Base-by-base conservation (phyloP, 2,113 vertebrate species). In the Verasper variegatus region DNA sequence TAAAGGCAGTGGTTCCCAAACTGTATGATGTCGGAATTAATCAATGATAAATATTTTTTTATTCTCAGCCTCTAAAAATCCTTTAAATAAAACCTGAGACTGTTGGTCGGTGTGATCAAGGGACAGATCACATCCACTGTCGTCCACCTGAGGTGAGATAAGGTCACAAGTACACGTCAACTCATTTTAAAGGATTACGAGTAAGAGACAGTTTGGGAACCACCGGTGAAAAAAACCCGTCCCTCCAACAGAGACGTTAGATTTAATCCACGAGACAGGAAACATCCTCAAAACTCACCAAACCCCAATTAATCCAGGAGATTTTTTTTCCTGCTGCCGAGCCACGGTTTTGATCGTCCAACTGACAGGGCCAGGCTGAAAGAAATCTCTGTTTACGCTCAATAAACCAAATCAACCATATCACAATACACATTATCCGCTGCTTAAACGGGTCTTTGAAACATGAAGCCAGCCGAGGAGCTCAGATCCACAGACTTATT, bases 371-470 rank as follows among this genome's bases (percentile, higher is more conserved):
- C 9, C 11, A 42, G 20, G 24, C 12, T 26, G 61, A 47, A 10
- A 42, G 26, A 45, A 52, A 55, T 75, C 13, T 37, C 5, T 47
- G 5, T 54, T n/a, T 3, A n/a, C 7, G 5, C 56, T 60, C 12
- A 42, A 75, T 76, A 24, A n/a, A 56, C 2, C 9, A 58, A n/a
- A 23, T 68, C 31, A 57, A 1, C 6, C 7, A 4, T 55, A 76
- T 80, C 51, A 65, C 51, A 21, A n/a, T 55, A 57, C 40, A 62
- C 56, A 27, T 70, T 40, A 77, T 40, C 14, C 37, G 21, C 58
- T 27, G 37, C 47, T 58, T 54, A 17, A 51, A 6, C 1, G 18
- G 18, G 17, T 51, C 47, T 17, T 51, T 51, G 6, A 65, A 40
- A 72, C 47, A 18, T 24, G 27, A 1, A 51, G 13, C 66, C 59